Evolutionary conservation across 1,140 invertebrate species (phyloP), one percentile per base, ranked within the genome.

Genomic region (Hyles vespertilio): DNA sequence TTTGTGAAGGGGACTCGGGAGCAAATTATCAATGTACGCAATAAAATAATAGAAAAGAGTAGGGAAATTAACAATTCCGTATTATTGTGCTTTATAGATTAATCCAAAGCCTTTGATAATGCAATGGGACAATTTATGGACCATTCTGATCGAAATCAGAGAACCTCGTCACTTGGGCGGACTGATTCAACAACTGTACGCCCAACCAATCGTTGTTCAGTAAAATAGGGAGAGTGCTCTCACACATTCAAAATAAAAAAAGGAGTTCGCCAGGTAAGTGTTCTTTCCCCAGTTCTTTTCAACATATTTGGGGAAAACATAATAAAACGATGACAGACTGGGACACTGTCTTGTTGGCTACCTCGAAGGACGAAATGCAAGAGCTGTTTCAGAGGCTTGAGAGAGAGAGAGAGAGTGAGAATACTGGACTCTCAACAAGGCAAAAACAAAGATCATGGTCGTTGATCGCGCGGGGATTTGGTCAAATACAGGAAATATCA

Each of bases 371-470:
- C 22, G 58, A 60, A 5, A 58, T 58, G 6, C 43, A 10, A 36
- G 11, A 33, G 9, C 34, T 63, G 22, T 36, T 63, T 2, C 4
- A 32, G 11, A 32, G 32, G n/a, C 9, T 63, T 3, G 56, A 63
- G 34, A 22, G 5, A 0, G 56, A n/a, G n/a, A n/a, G n/a, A n/a
- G n/a, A 44, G 33, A 58, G 47, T 22, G 3, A 3, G 12, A 44
- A 10, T 7, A 36, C 50, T 7, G 63, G 54, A 36, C 51, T 65
- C 9, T 10, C 44, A 65, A 65, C 40, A 55, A 48, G 12, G 12
- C 33, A 5, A 64, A 64, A 54, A 64, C 62, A 0, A 64, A 64
- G 36, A 47, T 64, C 3, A 59, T 64, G 57, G 40, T 59, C 3
- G 48, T 64, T 1, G 47, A 64, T 47, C 54, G 54, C 10, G 49